Evolutionary conservation across 2,888 invertebrate genomes (phyloP).

Genomic region (Tachina grossa): DNA sequence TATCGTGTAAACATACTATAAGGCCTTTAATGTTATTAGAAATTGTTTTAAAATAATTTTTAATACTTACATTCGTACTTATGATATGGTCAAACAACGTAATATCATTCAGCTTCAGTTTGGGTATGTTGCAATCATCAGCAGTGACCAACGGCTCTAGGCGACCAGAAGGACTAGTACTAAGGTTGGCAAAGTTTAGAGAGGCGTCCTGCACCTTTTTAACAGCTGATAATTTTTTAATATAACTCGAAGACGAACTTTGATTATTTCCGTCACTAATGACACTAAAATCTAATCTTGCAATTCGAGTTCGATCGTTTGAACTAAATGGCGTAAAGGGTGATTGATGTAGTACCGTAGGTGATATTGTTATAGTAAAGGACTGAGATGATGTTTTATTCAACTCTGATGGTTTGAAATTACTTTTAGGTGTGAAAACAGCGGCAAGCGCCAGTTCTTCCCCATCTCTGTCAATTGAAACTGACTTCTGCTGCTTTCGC

Average conservation of each 20-base stretch:
- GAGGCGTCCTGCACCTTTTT: conserved; percentile 79
- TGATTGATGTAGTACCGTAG: conserved; percentile 62
- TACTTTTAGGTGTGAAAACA: neutral
- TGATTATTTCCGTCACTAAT: conserved; percentile 4
- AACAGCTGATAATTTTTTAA: conserved; percentile 76
- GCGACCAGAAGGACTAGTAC: conserved; percentile 81
- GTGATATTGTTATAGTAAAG: conserved; percentile 44
- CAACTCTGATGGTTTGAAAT: neutral
- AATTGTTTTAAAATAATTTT: no score
- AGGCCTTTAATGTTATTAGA: no score
- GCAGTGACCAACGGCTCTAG: conserved; percentile 78
- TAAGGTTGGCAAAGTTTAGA: conserved; percentile 78
- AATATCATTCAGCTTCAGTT: conserved; percentile 69
- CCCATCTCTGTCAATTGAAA: conserved; percentile 74
- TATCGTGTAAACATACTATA: no score
- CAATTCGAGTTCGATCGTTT: conserved; percentile 77
- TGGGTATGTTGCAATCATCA: conserved; percentile 64
- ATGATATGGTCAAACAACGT: conserved; percentile 61
- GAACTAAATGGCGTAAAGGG: conserved; percentile 75
- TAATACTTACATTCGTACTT: conserved; percentile 62
- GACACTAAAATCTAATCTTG: conserved; percentile 63
- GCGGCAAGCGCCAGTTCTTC: neutral
- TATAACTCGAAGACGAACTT: conserved; percentile 29
- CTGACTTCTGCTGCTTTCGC: conserved; percentile 78
- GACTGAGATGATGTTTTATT: conserved; percentile 51